Base-by-base conservation (phyloP, 2,797 vertebrate species). In the Fringilla coelebs region DNA sequence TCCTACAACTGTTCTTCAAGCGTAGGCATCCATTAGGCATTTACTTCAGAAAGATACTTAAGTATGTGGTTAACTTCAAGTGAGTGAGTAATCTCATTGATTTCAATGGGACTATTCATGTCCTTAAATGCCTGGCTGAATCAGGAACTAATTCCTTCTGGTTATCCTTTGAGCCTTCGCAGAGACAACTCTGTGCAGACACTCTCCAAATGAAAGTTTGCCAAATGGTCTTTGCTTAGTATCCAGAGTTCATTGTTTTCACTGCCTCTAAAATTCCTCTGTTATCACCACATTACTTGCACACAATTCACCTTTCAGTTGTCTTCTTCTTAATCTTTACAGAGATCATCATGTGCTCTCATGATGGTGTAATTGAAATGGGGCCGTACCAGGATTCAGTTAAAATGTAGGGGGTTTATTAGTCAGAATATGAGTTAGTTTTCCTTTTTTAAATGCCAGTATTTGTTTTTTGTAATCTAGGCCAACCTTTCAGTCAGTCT, bases 41-140 rank as follows among this genome's bases (percentile, higher is more conserved):
- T 86, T 63, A 40, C 88, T 94, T 87, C 74, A 89, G 70, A 86
- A 88, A 83, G 76, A 61, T 78, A 54, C 16, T 63, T 86, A 78
- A 88, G 25, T 57, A 34, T 58, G 80, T 46, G 85, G 73, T 85
- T 92, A 82, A 75, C 63, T 93, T 93, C 76, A 91, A 92, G 60
- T 71, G 43, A 34, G 46, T 85, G 89, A 93, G 52, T 82, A 94
- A 87, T 88, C 67, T 90, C 16, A 0, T 77, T 94, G 54, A 91
- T 81, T 92, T 95, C 68, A 86, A 13, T 85, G 48, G 29, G 46
- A 90, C 49, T 72, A 85, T 81, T 94, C 85, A 90, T 74, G 82
- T 89, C 78, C 91, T 93, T 81, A 94, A 90, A 92, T 85, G 87
- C 57, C 89, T 19, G 12, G 9, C 51, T 73, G 72, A 87, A 93